These are phyloP conservation scores for Cyprinodon brontotheroides DNA, from an alignment of 2,113 vertebrate species.

Conservation along the genomic window DNA sequence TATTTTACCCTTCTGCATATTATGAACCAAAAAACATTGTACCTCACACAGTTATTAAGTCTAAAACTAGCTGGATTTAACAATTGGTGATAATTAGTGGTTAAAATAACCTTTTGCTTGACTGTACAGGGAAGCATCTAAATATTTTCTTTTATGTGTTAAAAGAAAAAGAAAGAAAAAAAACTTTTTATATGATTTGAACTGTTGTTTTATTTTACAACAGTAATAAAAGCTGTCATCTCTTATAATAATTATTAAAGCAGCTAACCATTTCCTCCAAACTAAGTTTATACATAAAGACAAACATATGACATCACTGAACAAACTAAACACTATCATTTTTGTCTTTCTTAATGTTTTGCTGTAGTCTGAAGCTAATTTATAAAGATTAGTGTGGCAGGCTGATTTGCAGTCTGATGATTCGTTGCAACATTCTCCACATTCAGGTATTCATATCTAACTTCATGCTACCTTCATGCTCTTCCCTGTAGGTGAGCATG, in stretches of 20 bases:
- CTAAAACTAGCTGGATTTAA: no score
- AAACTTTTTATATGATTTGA: neutral
- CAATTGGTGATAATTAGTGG: no score
- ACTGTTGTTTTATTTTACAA: neutral
- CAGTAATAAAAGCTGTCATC: no score
- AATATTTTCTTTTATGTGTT: neutral
- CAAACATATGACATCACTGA: neutral
- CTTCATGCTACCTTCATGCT: neutral
- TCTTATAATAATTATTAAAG: no score
- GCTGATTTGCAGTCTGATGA: slow-evolving; percentile 4
- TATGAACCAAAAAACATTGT: neutral
- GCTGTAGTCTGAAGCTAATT: neutral
- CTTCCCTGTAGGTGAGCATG: neutral
- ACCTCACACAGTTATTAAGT: neutral
- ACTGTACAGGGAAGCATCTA: neutral
- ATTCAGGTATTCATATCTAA: slow-evolving; percentile 7
- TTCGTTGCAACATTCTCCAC: slow-evolving; percentile 5
- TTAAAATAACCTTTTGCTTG: no score
- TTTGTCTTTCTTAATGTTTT: neutral
- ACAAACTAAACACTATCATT: neutral
- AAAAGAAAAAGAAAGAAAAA: neutral
- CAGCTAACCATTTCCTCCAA: no score
- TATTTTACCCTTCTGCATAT: neutral
- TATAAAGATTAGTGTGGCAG: neutral
- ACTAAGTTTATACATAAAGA: neutral